Evolutionary conservation across 1,140 invertebrate species (phyloP), one percentile per base, ranked within the genome.

Genomic region (Meloidogyne chitwoodi): DNA sequence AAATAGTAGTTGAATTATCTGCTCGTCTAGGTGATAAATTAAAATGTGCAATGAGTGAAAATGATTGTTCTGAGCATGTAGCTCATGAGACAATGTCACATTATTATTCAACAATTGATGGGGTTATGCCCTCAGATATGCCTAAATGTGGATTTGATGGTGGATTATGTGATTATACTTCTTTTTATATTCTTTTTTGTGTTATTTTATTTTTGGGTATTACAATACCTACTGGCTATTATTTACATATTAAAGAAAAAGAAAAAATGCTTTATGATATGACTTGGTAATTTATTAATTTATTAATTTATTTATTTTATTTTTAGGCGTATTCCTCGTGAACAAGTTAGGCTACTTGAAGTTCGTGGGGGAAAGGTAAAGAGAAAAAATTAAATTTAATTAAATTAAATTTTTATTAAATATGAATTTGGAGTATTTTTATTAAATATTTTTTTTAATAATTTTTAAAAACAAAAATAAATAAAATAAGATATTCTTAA

Each of bases 201-300:
- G 16, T 82, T 1, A 14, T 84, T 2, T 34, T 78, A 14, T 83
- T 83, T 61, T 29, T 84, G 27, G 67, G 65, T 11, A 64, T 79
- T 5, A 34, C 65, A 31, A 72, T 83, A 22, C 83, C 84, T n/a
- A 31, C 83, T 1, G 78, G 72, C 4, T 84, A 86, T 63, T 83
- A 83, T 34, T 77, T 85, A 41, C 86, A 84, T 66, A n/a, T 84
- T 4, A 84, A 84, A 81, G 82, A 84, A 79, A 85, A 78, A 71
- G 61, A 27, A 69, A 24, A 12, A 62, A 70, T 29, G 24, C 27
- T 44, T 71, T 73, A 41, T 68, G 62, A 31, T 80, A 71, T 81
- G 31, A 62, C 41, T 24, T 41, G 56, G 38, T 61, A 38, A 26
- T 56, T 6, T 8, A 65, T 66, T 22, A 22, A 48, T 12, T 63